Percentiles rank a stretch among this genome's conserved stretches.
Conservation (phyloP, 1,140 invertebrate species). For the Aphidius ervi region DNA sequence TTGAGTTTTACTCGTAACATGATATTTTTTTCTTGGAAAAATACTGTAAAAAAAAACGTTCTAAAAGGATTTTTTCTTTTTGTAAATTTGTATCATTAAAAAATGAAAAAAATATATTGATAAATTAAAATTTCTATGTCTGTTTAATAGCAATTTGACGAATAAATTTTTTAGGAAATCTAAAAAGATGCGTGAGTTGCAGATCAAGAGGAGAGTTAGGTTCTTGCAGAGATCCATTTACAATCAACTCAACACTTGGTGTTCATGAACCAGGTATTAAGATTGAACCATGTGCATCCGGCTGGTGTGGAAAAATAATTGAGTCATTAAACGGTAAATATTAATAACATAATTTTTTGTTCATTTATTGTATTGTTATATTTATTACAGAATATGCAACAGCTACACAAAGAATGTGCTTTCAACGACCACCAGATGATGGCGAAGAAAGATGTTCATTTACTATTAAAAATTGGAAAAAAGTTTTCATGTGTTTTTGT, state of each 20-base stretch:
- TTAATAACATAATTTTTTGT: constrained; percentile 19
- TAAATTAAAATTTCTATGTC: too few species aligned
- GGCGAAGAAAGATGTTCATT: constrained; percentile 84
- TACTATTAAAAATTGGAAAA: constrained; percentile 72
- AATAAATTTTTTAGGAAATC: constrained; percentile 44
- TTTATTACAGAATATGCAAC: constrained; percentile 73
- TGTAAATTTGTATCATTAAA: too few species aligned
- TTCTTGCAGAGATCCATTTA: constrained; percentile 84
- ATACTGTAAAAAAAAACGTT: too few species aligned
- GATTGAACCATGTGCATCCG: constrained; percentile 79
- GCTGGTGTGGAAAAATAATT: constrained; percentile 89
- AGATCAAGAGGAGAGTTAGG: constrained; percentile 82
- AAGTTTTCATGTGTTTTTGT: constrained; percentile 89
- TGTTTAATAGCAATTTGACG: neutral
- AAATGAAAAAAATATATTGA: too few species aligned
- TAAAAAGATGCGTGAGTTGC: constrained; percentile 73
- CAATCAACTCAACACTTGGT: constrained; percentile 68
- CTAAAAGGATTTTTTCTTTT: too few species aligned
- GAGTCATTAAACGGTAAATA: constrained; percentile 62
- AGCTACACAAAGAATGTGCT: constrained; percentile 81
- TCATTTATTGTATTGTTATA: too few species aligned
- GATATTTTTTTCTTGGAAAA: too few species aligned
- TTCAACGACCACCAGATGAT: constrained; percentile 80
- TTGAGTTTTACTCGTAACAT: too few species aligned
- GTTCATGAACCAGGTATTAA: constrained; percentile 67